Evolutionary conservation across 2,888 invertebrate species (phyloP), one percentile per base, ranked within the genome.

Genomic region (Xestia c-nigrum): DNA sequence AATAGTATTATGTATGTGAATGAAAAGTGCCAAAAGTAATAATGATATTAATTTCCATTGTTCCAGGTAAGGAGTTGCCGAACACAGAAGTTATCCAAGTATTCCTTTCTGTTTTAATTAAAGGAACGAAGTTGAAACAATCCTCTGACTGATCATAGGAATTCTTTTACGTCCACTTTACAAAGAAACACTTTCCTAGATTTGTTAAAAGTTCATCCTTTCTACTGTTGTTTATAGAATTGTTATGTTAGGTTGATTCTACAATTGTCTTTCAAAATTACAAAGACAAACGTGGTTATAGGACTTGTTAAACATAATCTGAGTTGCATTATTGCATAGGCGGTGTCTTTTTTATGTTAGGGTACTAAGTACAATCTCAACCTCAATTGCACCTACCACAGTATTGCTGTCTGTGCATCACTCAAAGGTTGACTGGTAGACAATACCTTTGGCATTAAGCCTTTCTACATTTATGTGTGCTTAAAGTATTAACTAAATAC

Each of bases 41-140:
- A 87, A 85, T 79, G 19, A 76, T 81, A 86, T 87, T 87, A 89
- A 87, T 92, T 89, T 91, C 86, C 85, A 82, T 93, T 93, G 93
- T 94, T 93, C 38, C 95, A 95, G 95, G 95, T 95, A 95, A 95
- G 94, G 84, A 81, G 80, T 70, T 76, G 74, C 31, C 66, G 85
- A 75, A 88, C 84, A 72, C 85, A 84, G 87, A 85, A 88, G 89
- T 89, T 89, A 59, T 85, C 84, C 81, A 92, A 93, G 92, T 91
- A 93, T 92, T 91, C 84, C 85, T 83, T 85, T 83, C 86, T 83
- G 82, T 87, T 91, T 93, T 93, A 93, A 94, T 94, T 94, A 93
- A 93, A 92, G 88, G 89, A 85, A 87, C 87, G 84, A 89, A 91
- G 85, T 90, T 90, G 84, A 87, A 93, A 93, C 91, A 92, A 91